A percentile compares a stretch with the other conserved stretches of the same genome.
Conservation (phyloP, 2,113 vertebrate genomes). For the Phasianus colchicus region DNA sequence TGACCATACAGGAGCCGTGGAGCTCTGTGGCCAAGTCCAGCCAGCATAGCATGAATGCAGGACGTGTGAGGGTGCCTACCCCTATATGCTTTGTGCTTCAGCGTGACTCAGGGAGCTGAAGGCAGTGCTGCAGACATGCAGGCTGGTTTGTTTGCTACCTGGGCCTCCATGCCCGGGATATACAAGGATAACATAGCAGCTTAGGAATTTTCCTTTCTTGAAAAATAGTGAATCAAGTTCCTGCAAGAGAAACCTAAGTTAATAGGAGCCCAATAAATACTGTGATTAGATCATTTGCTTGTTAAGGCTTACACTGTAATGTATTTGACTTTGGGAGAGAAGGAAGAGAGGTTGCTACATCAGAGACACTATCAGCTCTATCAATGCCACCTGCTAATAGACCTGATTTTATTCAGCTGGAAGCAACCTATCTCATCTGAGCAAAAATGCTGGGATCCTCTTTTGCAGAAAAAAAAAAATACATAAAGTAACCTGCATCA, state of each 20-base stretch:
- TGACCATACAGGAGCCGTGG: background rate
- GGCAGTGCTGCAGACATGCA: background rate
- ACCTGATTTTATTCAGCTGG: background rate
- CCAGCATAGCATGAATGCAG: background rate
- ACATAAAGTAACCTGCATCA: background rate
- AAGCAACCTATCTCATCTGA: background rate
- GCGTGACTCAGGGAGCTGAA: background rate
- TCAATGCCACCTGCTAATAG: background rate
- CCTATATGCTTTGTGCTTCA: fast-evolving
- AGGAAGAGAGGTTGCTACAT: background rate
- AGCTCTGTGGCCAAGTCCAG: background rate
- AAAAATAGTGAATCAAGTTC: background rate
- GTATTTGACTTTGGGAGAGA: background rate
- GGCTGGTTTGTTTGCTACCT: background rate
- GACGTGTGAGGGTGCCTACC: background rate
- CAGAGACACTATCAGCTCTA: background rate
- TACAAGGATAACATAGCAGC: background rate
- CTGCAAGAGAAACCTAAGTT: background rate
- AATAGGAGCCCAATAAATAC: background rate
- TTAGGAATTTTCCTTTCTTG: background rate
- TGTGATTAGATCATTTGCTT: background rate
- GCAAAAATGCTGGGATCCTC: background rate
- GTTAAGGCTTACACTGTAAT: background rate
- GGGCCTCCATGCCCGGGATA: background rate
- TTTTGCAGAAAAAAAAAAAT: background rate